Evolutionary conservation across 2,113 vertebrate species (phyloP).

Genomic region (Gymnorhina tibicen): DNA sequence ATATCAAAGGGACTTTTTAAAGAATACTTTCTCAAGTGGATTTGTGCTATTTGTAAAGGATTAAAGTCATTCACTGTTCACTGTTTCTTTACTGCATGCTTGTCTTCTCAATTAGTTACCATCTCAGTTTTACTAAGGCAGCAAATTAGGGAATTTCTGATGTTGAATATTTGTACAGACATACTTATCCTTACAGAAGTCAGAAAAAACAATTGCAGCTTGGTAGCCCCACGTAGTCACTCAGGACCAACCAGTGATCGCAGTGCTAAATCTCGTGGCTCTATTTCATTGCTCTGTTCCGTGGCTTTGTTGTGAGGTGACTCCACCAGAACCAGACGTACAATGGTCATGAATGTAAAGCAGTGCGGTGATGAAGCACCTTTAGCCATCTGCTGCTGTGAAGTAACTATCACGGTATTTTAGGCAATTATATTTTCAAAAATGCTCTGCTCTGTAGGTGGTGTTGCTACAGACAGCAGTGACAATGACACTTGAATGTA

Average conservation of each 20-base stretch:
- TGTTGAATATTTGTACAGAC: neutral
- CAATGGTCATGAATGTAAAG: neutral
- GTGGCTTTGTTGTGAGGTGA: neutral
- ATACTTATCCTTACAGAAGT: neutral
- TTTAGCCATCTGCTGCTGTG: neutral
- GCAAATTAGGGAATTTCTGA: neutral
- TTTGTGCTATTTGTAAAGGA: neutral
- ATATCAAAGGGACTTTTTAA: neutral
- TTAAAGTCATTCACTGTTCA: neutral
- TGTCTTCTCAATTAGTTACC: neutral
- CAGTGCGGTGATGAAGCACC: neutral
- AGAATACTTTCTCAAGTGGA: neutral
- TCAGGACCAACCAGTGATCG: rapidly evolving
- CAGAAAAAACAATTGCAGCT: neutral
- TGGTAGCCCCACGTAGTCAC: neutral
- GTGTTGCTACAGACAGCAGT: neutral
- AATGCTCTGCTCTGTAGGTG: neutral
- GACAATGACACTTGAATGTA: neutral
- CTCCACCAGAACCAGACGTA: neutral
- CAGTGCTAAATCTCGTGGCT: rapidly evolving
- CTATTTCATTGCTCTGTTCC: neutral
- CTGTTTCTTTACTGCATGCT: neutral
- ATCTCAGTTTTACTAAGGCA: neutral
- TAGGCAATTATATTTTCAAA: neutral
- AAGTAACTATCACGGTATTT: neutral